phyloP scores from a whole-genome alignment of 2,113 vertebrate species.

The Anthoscopus minutus region DNA sequence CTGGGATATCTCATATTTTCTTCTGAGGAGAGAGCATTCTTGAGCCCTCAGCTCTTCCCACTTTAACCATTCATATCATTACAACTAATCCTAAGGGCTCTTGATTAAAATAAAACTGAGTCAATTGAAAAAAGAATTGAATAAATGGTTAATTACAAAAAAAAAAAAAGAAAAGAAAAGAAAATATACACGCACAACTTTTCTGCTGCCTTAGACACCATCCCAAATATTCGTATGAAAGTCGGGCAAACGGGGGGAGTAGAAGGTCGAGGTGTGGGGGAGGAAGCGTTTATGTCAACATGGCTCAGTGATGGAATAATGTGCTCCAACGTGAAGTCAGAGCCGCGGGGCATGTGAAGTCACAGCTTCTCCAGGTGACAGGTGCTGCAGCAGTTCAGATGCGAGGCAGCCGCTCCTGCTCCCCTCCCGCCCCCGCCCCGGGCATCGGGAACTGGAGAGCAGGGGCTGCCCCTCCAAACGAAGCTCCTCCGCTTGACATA shows the following conservation, averaged over 20 bases:
- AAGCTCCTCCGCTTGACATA: neutral
- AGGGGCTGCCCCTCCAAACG: neutral
- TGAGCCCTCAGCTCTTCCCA: neutral
- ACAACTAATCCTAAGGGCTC: neutral
- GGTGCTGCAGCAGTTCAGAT: slow-evolving; percentile 20
- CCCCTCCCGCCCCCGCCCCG: neutral
- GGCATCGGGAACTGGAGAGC: neutral
- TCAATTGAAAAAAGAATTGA: no score
- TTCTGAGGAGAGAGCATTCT: neutral
- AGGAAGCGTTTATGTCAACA: neutral
- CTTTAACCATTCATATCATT: neutral
- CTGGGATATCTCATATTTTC: neutral
- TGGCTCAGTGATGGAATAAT: neutral
- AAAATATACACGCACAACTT: neutral
- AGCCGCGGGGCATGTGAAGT: neutral
- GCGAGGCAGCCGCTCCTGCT: neutral
- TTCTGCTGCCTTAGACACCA: neutral
- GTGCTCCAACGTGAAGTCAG: neutral
- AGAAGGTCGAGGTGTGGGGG: neutral
- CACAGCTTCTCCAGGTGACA: slow-evolving; percentile 46
- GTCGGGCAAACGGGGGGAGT: neutral
- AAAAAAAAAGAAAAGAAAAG: neutral
- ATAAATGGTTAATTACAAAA: neutral
- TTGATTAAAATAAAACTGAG: neutral
- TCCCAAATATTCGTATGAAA: neutral